Base-by-base conservation (phyloP, 2,797 vertebrate species). In the Mormyrus hasselquistii region DNA sequence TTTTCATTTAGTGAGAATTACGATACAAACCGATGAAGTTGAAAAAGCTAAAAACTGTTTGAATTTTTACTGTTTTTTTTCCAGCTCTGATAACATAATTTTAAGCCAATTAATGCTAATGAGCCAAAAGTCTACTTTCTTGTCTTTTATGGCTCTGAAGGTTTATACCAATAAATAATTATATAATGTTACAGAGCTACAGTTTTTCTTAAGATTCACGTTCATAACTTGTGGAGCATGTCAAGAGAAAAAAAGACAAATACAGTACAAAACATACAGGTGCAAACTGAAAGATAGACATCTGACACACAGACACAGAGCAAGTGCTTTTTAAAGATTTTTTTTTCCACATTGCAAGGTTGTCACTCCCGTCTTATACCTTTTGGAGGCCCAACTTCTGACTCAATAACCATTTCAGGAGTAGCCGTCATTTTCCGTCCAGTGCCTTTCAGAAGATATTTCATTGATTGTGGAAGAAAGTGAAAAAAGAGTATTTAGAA, bases 331-430 rank as follows among this genome's bases (percentile, higher is more conserved):
- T 59, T 59, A 59, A 59, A 22, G 57, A 59, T 8, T 59, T 22
- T 59, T 29, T n/a, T 29, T 65, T 29, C 62, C 10, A 29, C 3
- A 65, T 65, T 65, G 62, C 10, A 65, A 29, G 25, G 62, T 29
- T 65, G 9, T 65, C 62, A 12, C 22, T 19, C 14, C 89, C 89
- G 19, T 50, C 52, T 57, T 55, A 44, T 91, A 87, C 92, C 90
- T 96, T 95, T 95, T 69, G 90, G 89, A 83, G 96, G 92, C 87
- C 91, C 91, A 14, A 93, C 94, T 91, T 96, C n/a, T 92, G 95
- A 90, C 90, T 95, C 88, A 49, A 88, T 87, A 92, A 93, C 91
- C 88, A 96, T 96, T 93, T 94, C 94, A 89, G 93, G 55, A 38
- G 93, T 29, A 88, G 92, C 92, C 92, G 91, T 96, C 62, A 69